Evolutionary conservation across 2,797 vertebrate genomes (phyloP).

Genomic region (Vespertilio murinus): DNA sequence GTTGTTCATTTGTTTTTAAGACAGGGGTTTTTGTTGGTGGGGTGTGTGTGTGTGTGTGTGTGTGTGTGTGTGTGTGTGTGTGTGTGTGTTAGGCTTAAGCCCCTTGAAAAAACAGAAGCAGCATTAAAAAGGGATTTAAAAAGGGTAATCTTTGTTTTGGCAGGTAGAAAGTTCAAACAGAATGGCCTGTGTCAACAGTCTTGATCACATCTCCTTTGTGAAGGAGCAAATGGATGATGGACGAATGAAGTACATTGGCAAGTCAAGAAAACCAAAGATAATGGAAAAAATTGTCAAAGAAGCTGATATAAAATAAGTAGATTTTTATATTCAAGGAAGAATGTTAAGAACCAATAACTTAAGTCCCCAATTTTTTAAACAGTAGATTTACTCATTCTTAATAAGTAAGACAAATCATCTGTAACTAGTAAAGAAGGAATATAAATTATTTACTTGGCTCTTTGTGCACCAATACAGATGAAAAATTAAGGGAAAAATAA

Average conservation of each 20-base stretch:
- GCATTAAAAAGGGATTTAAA: not conserved
- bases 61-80: no score
- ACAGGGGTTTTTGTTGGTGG: no score
- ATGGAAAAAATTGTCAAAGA: not conserved
- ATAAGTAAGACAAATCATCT: slow-evolving; percentile 27
- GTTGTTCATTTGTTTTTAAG: not conserved
- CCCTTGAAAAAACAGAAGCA: not conserved
- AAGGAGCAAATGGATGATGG: not conserved
- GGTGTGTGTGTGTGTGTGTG: no score
- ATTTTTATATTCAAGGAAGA: slow-evolving; percentile 28
- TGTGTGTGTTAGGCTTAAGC: not conserved
- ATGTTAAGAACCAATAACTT: not conserved
- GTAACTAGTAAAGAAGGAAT: not conserved
- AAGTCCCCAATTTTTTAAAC: not conserved
- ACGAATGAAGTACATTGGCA: not conserved
- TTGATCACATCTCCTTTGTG: not conserved
- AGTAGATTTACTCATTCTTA: slow-evolving; percentile 15
- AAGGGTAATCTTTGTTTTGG: not conserved
- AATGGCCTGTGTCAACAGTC: not conserved
- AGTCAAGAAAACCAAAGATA: not conserved
- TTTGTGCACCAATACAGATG: not conserved
- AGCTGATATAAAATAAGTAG: not conserved
- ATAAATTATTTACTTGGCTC: slow-evolving; percentile 38
- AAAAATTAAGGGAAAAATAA: not conserved
- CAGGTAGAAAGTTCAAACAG: not conserved